Percentiles rank a stretch among this genome's conserved stretches.
Conservation (phyloP, 2,888 invertebrate species). For the Norana najaformis region DNA sequence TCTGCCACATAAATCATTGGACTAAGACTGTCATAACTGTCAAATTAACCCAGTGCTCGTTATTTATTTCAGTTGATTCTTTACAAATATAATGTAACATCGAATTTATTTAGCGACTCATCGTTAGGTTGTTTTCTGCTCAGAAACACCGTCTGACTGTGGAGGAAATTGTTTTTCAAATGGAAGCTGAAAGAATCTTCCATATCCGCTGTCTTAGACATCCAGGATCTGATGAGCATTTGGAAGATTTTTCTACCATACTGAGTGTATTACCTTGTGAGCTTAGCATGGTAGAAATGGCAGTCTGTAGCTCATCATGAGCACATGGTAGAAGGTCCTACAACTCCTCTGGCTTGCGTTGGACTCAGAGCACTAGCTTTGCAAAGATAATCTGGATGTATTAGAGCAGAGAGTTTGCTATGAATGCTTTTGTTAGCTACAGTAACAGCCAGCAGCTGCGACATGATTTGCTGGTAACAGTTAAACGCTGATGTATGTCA, state of each 20-base stretch:
- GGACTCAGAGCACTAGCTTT: background rate
- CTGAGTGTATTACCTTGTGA: background rate
- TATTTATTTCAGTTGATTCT: background rate
- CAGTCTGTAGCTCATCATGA: background rate
- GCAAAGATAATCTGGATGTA: background rate
- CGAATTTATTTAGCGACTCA: background rate
- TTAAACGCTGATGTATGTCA: background rate
- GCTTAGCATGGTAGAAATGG: background rate
- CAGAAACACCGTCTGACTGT: background rate
- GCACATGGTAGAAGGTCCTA: background rate
- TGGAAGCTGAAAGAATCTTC: too few species aligned
- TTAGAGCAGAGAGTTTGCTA: background rate
- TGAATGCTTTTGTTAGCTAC: background rate
- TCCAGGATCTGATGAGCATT: too few species aligned
- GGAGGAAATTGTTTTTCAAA: too few species aligned
- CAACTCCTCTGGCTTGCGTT: background rate
- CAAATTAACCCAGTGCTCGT: background rate
- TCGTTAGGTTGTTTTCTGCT: background rate
- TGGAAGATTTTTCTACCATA: background rate
- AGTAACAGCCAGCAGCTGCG: background rate
- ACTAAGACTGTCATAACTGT: background rate
- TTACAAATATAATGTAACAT: background rate
- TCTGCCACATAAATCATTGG: background rate
- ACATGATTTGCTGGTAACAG: background rate
- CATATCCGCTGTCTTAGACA: too few species aligned